These are phyloP conservation scores for Alca torda DNA, from an alignment of 2,797 vertebrate species.

Conservation along the genomic window DNA sequence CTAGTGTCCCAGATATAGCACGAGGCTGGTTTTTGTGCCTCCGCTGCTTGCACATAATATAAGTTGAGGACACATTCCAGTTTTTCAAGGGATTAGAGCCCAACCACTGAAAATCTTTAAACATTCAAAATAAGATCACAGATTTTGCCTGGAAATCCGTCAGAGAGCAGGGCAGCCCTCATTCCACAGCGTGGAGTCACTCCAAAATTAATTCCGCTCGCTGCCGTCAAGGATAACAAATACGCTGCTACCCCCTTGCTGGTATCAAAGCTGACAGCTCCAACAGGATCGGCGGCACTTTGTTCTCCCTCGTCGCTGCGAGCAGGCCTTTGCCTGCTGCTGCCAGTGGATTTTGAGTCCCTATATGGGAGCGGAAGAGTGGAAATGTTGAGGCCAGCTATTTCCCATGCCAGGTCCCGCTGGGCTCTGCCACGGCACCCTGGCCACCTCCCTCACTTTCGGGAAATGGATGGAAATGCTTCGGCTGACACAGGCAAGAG, in stretches of 20 bases:
- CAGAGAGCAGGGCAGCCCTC: not conserved
- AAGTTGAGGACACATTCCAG: not conserved
- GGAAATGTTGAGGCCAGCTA: not conserved
- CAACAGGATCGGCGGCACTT: not conserved
- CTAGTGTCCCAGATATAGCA: not conserved
- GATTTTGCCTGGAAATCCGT: not conserved
- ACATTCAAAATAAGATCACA: not conserved
- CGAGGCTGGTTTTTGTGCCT: not conserved
- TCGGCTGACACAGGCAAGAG: not conserved
- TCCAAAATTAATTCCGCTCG: not conserved
- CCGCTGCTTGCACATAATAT: not conserved
- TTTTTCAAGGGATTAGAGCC: not conserved
- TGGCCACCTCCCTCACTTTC: not conserved
- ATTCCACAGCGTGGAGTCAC: not conserved
- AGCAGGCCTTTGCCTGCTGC: not conserved
- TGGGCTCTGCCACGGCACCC: not conserved
- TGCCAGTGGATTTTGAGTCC: not conserved
- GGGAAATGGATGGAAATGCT: not conserved
- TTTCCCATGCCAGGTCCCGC: not conserved
- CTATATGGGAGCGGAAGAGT: not conserved
- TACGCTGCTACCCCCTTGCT: accelerated
- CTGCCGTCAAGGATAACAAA: not conserved
- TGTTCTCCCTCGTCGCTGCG: accelerated
- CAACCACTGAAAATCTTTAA: not conserved
- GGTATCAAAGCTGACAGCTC: not conserved